Conservation (phyloP, 2,113 vertebrate species). For the Myodes glareolus region DNA sequence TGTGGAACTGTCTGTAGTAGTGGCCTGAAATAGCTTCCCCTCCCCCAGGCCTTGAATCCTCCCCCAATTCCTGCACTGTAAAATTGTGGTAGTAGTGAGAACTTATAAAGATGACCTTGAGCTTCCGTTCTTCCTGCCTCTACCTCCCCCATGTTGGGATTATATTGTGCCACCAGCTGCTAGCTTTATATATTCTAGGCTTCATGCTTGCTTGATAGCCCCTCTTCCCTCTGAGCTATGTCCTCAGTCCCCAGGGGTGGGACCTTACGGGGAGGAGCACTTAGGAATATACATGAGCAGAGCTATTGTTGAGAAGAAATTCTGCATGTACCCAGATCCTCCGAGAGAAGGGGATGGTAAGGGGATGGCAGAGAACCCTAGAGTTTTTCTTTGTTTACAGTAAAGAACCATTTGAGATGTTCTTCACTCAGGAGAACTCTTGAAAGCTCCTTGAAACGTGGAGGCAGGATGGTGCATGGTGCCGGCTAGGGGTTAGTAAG, state of each 20-base stretch:
- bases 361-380: neutral
- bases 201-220: neutral
- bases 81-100: neutral
- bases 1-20: neutral
- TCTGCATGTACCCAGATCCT: neutral
- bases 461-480: neutral
- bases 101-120: neutral
- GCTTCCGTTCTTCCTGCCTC: neutral
- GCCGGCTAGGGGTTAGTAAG: neutral
- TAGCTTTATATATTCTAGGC: neutral
- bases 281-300: neutral
- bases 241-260: too few relatives aligned
- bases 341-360: neutral
- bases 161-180: too few relatives aligned
- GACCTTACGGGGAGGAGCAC: neutral
- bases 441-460: neutral
- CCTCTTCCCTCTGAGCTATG: too few relatives aligned
- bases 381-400: slow-evolving; percentile 17
- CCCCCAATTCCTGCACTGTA: neutral
- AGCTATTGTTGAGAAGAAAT: neutral
- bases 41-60: neutral
- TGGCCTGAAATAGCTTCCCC: neutral
- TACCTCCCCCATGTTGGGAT: neutral
- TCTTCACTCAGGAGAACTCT: neutral
- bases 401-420: neutral